Evolutionary conservation across 1,140 invertebrate species (phyloP).

Genomic region (Anoplolepis gracilipes): DNA sequence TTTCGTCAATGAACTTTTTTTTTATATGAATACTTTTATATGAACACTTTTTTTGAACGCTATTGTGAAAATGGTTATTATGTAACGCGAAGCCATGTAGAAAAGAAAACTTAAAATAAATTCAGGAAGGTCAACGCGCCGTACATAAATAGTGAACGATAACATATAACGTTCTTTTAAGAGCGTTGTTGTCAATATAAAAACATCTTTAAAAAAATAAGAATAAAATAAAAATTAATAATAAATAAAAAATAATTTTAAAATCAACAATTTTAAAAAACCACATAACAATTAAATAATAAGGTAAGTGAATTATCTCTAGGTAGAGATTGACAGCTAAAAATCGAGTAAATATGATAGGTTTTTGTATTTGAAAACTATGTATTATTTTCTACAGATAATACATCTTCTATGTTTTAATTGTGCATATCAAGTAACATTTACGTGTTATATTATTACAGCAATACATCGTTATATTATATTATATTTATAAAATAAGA

Average conservation of each 20-base stretch:
- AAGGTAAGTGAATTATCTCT: neutral
- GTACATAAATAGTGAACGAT: neutral
- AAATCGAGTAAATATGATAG: neutral
- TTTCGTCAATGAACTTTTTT: neutral
- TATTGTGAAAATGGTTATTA: conserved; percentile 25
- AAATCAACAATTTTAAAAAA: neutral
- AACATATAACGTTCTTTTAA: neutral
- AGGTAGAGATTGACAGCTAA: neutral
- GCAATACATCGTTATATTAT: neutral
- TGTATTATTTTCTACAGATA: neutral
- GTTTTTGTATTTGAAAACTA: neutral
- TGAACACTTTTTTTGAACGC: no score
- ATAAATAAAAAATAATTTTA: neutral
- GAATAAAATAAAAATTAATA: no score
- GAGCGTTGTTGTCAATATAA: neutral
- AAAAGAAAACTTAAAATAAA: conserved; percentile 28
- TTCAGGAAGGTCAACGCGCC: conserved; percentile 3
- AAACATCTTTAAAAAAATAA: no score
- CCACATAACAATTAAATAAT: neutral
- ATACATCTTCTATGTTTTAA: neutral
- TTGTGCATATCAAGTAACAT: neutral
- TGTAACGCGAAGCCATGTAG: conserved; percentile 1
- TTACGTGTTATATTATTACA: neutral
- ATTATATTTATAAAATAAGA: neutral
- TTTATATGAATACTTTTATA: no score